Percentiles rank a stretch among this genome's conserved stretches.
phyloP scores from a whole-genome alignment of 2,888 invertebrate species.

The Tupiocoris notatus region DNA sequence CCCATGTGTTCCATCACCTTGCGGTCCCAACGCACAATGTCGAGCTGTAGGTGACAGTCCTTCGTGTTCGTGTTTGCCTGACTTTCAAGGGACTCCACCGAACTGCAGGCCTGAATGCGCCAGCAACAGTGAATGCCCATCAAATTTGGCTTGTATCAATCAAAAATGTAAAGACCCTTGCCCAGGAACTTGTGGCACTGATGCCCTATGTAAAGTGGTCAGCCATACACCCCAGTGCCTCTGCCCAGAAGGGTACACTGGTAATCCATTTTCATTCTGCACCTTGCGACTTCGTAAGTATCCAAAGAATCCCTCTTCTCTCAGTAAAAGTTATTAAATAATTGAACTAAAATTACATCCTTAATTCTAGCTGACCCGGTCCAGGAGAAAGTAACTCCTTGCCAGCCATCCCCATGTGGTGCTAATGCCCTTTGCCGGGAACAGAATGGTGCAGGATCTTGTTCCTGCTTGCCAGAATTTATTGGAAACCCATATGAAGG shows the following conservation, averaged over 20 bases:
- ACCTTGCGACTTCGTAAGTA: conserved; percentile 52
- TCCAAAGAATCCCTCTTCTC: too few relatives aligned
- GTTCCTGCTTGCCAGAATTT: conserved; percentile 67
- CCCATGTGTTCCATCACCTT: conserved; percentile 70
- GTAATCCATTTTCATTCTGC: conserved; percentile 65
- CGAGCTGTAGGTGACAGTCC: conserved; percentile 52
- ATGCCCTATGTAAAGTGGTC: conserved; percentile 54
- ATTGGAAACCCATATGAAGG: conserved; percentile 67
- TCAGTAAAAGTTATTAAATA: too few relatives aligned
- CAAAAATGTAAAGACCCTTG: conserved; percentile 54
- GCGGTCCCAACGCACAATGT: conserved; percentile 63
- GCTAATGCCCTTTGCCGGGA: conserved; percentile 58
- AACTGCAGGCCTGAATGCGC: conserved; percentile 52
- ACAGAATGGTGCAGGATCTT: conserved; percentile 63
- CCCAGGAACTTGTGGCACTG: conserved; percentile 52
- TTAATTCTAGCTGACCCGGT: conserved; percentile 45
- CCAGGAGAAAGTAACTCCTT: conserved; percentile 60
- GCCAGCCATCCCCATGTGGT: conserved; percentile 58
- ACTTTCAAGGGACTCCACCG: conserved; percentile 52
- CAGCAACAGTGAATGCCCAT: conserved; percentile 52
- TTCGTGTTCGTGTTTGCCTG: conserved; percentile 54
- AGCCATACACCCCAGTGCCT: conserved; percentile 57
- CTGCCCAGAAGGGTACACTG: conserved; percentile 58
- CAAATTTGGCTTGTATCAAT: conserved; percentile 54
- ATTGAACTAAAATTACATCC: too few relatives aligned